A percentile compares a stretch with the other conserved stretches of the same genome.
phyloP scores from a whole-genome alignment of 1,140 invertebrate species.

The Cryptotermes secundus region DNA sequence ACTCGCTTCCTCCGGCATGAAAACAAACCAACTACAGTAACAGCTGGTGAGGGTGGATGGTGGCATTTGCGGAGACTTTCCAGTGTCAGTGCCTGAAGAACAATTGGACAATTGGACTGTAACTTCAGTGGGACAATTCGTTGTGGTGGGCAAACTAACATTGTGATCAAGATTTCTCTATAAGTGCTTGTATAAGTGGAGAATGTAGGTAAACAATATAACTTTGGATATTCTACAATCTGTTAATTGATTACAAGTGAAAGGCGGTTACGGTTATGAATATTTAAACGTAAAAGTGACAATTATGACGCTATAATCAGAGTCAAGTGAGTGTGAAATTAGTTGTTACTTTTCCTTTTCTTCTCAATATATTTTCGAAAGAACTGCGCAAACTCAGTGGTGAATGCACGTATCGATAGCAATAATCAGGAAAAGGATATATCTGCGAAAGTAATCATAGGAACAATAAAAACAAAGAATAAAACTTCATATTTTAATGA shows the following conservation, averaged over 20 bases:
- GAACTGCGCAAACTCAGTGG: neutral
- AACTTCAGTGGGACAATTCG: neutral
- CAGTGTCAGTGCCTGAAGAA: constrained; percentile 6
- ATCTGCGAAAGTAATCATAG: neutral
- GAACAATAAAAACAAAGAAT: too few relatives aligned
- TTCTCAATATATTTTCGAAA: neutral
- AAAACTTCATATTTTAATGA: neutral
- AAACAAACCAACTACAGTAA: neutral
- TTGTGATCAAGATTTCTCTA: too few relatives aligned
- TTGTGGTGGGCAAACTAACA: neutral
- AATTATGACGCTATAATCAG: neutral
- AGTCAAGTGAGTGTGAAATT: neutral
- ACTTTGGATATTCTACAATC: neutral
- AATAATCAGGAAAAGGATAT: neutral
- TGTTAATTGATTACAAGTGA: neutral
- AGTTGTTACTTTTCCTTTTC: neutral
- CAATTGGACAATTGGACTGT: neutral
- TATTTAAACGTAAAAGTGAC: neutral
- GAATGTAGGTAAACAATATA: too few relatives aligned
- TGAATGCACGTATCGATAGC: neutral
- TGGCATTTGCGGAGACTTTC: neutral
- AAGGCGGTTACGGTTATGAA: neutral
- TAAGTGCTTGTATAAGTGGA: neutral
- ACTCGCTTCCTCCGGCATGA: neutral
- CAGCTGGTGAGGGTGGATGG: neutral